Base-by-base conservation (phyloP, 2,888 invertebrate species). In the Cristatella mucedo region DNA sequence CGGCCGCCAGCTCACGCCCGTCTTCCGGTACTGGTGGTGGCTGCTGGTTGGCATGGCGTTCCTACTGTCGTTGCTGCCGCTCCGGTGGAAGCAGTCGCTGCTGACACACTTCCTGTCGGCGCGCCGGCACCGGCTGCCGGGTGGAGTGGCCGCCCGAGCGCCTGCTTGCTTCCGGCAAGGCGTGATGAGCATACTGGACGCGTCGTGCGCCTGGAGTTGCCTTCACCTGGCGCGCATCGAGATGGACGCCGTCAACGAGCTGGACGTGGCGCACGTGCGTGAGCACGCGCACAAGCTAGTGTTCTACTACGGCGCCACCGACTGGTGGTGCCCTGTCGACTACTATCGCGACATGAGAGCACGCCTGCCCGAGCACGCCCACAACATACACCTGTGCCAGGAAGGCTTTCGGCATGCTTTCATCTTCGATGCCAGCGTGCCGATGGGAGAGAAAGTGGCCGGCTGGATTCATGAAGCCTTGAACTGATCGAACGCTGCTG, bases 291-390 rank as follows among this genome's bases (percentile, higher is more conserved):
- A 73, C 11, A 75, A 75, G 52, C 66, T 86, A 2, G 78, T 77
- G 57, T 73, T 87, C 34, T 80, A 82, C 57, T 91, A 85, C 61
- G 80, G 82, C 7, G 67, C 70, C 3, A 71, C 58, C 3, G 91
- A 93, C 65, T 74, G 74, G 5, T 93, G 91, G 91, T 79, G 77
- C 38, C 89, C 89, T 0, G 52, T 74, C 1, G 63, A 68, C 29
- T 82, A 78, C 56, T 82, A 75, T 56, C 67, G 76, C 20, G 74
- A 78, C 45, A 63, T 89, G 42, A 73, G 70, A 46, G 51, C 63
- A 16, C 67, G 67, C 41, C 71, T 76, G 57, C 77, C 78, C 0
- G 63, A 71, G 41, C 66, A 76, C 5, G 71, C 77, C 41, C 38
- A 31, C 46, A n/a, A n/a, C n/a, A 74, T 76, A 2, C 61, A 71